phyloP scores from a whole-genome alignment of 2,113 vertebrate genomes.

The Halcyon senegalensis region DNA sequence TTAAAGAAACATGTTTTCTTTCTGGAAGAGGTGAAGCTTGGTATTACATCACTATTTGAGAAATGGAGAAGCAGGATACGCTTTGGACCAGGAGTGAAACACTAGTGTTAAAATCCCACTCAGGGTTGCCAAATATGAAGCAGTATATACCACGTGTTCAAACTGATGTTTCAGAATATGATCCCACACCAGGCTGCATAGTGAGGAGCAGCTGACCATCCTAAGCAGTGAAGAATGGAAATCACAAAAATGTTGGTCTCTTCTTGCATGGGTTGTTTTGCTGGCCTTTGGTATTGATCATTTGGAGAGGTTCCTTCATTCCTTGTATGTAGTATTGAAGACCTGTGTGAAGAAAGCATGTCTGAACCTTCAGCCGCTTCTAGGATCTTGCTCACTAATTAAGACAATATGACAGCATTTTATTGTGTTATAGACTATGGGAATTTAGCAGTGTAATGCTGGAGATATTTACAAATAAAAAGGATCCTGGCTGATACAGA shows the following conservation, averaged over 20 bases:
- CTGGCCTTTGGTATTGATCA: neutral
- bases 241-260: neutral
- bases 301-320: neutral
- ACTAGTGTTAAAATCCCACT: neutral
- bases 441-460: neutral
- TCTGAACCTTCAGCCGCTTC: neutral
- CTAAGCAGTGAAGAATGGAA: neutral
- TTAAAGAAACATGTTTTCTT: neutral
- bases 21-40: accelerated
- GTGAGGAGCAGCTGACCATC: neutral
- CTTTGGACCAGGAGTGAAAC: neutral
- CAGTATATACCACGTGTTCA: neutral
- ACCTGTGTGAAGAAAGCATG: neutral
- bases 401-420: neutral
- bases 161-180: neutral
- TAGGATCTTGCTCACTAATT: neutral
- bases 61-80: neutral
- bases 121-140: neutral
- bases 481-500: neutral
- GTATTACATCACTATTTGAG: neutral
- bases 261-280: neutral
- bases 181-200: neutral
- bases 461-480: neutral
- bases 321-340: neutral
- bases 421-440: neutral